Conservation (phyloP, 1,140 invertebrate genomes). For the Orchesella cincta region DNA sequence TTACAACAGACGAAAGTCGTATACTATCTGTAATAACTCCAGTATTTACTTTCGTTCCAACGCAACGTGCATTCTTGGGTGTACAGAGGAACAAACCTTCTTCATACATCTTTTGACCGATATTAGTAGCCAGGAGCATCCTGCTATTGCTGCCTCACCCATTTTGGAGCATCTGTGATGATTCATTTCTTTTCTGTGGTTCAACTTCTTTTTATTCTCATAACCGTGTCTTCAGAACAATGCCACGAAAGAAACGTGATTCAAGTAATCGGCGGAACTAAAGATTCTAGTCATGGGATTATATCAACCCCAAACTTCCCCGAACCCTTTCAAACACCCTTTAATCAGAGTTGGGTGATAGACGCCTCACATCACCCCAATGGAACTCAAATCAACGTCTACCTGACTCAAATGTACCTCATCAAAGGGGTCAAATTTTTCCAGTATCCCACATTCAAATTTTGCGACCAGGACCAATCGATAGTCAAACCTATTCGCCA, state of each 20-base stretch:
- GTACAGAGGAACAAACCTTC: no score
- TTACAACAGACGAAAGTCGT: no score
- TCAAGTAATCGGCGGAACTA: neutral
- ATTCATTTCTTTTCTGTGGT: neutral
- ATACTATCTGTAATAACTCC: no score
- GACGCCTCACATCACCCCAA: conserved; percentile 64
- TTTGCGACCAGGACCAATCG: conserved; percentile 71
- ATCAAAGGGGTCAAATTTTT: conserved; percentile 76
- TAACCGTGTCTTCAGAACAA: neutral
- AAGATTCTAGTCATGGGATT: conserved; percentile 58
- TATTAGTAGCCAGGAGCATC: neutral
- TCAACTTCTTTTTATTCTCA: neutral
- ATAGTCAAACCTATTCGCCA: conserved; percentile 64
- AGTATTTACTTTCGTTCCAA: no score
- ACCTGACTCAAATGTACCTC: conserved; percentile 84
- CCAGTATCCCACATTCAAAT: conserved; percentile 66
- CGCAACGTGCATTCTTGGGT: no score
- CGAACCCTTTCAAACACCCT: conserved; percentile 72
- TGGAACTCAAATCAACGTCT: conserved; percentile 73
- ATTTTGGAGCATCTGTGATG: neutral
- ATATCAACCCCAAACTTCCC: conserved; percentile 84
- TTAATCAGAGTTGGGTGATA: conserved; percentile 83
- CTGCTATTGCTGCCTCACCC: neutral
- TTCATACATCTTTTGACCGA: neutral
- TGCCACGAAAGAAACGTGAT: neutral